phyloP scores from a whole-genome alignment of 2,113 vertebrate species.

The Dasyornis broadbenti region DNA sequence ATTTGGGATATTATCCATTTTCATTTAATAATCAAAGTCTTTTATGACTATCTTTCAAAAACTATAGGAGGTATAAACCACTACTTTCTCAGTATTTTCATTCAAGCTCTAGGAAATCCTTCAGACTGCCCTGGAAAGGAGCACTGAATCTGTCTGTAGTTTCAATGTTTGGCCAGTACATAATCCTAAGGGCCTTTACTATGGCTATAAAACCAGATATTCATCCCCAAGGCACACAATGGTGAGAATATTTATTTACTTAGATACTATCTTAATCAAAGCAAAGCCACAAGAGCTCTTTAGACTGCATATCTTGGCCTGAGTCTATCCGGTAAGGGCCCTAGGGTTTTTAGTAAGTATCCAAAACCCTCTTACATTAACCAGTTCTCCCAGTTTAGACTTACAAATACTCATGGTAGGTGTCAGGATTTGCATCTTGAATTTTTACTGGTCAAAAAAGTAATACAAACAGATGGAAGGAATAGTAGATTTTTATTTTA shows the following conservation, averaged over 20 bases:
- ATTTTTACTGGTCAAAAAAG: background rate
- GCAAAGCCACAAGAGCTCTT: conserved; percentile 21
- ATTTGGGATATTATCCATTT: background rate
- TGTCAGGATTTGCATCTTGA: conserved; percentile 1
- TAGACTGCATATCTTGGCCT: conserved; percentile 19
- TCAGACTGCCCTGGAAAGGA: background rate
- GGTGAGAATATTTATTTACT: conserved; percentile 29
- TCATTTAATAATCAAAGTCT: background rate
- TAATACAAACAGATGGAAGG: background rate
- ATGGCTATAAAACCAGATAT: background rate
- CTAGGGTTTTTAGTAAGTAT: conserved; percentile 6
- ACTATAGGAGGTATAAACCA: background rate
- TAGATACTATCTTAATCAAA: conserved; percentile 37
- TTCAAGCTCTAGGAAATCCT: background rate
- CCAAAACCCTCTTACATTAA: background rate
- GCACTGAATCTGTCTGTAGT: background rate
- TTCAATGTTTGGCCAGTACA: background rate
- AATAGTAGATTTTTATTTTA: conserved; percentile 7
- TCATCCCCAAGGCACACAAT: background rate
- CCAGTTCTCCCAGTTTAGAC: background rate
- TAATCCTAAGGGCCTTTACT: background rate
- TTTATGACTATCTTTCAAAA: background rate
- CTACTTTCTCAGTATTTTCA: background rate
- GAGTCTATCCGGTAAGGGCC: background rate
- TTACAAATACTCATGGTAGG: background rate